Percentiles rank a stretch among this genome's conserved stretches.
phyloP scores from a whole-genome alignment of 2,113 vertebrate genomes.

The Pteropus alecto region DNA sequence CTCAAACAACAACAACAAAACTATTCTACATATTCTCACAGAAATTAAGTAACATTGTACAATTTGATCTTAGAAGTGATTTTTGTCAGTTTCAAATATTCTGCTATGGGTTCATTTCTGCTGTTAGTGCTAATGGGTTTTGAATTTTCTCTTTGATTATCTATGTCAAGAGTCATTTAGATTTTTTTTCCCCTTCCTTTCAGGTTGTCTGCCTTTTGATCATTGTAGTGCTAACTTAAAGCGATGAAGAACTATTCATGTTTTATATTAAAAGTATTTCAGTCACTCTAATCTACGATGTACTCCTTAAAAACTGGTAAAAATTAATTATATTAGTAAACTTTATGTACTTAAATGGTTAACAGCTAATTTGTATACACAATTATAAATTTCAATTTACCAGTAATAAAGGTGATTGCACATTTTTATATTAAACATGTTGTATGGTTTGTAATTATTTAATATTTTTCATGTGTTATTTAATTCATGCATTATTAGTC shows the following conservation, averaged over 20 bases:
- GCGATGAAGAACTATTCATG: neutral
- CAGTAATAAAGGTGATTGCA: neutral
- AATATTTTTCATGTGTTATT: neutral
- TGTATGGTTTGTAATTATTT: slow-evolving; percentile 22
- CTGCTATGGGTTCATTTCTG: neutral
- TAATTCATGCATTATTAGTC: neutral
- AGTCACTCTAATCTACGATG: neutral
- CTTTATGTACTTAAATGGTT: neutral
- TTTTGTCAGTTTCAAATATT: neutral
- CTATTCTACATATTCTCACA: too few species aligned
- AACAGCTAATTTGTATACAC: neutral
- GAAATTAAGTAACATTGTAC: neutral
- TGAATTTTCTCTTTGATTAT: neutral
- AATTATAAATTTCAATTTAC: neutral
- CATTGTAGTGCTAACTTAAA: neutral
- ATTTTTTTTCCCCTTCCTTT: neutral
- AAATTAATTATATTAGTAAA: neutral
- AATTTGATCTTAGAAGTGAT: neutral
- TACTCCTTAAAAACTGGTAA: neutral
- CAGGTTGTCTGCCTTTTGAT: neutral
- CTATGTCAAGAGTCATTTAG: neutral
- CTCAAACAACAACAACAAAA: neutral
- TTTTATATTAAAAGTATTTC: neutral
- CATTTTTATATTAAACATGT: slow-evolving; percentile 16
- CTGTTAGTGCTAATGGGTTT: neutral